Evolutionary conservation across 2,888 invertebrate species (phyloP).

Genomic region (Lochmaea crataegi): DNA sequence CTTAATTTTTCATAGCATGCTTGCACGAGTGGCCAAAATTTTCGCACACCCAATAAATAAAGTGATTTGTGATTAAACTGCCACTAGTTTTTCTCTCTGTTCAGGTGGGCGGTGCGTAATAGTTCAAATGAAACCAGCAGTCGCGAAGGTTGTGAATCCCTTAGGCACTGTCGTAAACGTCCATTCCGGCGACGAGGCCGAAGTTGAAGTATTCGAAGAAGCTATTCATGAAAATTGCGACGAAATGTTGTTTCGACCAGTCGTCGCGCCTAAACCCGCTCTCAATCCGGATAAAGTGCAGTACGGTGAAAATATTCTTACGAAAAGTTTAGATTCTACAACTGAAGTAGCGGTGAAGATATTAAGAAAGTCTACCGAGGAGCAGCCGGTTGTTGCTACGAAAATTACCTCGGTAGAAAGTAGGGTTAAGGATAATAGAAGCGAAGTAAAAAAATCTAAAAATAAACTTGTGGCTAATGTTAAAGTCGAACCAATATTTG

Average conservation of each 20-base stretch:
- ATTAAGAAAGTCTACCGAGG: conserved; percentile 44
- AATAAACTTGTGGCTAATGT: conserved; percentile 28
- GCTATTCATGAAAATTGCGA: conserved; percentile 73
- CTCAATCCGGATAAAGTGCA: conserved; percentile 49
- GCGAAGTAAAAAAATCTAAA: conserved; percentile 35
- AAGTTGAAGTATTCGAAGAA: conserved; percentile 56
- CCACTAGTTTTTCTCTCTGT: conserved; percentile 85
- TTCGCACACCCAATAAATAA: conserved; percentile 22
- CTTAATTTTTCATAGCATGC: conserved; percentile 38
- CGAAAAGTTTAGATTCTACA: conserved; percentile 53
- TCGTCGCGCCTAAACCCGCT: conserved; percentile 68
- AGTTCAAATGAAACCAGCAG: conserved; percentile 64
- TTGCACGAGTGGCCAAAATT: conserved; percentile 32
- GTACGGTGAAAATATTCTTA: conserved; percentile 51
- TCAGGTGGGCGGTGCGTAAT: conserved; percentile 72
- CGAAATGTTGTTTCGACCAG: conserved; percentile 77
- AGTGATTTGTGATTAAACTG: conserved; percentile 68
- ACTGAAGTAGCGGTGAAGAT: conserved; percentile 56
- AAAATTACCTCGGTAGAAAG: conserved; percentile 26
- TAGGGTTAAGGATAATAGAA: conserved; percentile 28
- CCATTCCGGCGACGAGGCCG: conserved; percentile 64
- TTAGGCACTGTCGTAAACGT: conserved; percentile 76
- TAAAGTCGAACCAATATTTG: conserved; percentile 36
- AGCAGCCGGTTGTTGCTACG: conserved; percentile 38
- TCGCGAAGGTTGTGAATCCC: conserved; percentile 81